These are phyloP conservation scores for Propithecus coquereli DNA, from an alignment of 2,113 vertebrate genomes.

Conservation along the genomic window DNA sequence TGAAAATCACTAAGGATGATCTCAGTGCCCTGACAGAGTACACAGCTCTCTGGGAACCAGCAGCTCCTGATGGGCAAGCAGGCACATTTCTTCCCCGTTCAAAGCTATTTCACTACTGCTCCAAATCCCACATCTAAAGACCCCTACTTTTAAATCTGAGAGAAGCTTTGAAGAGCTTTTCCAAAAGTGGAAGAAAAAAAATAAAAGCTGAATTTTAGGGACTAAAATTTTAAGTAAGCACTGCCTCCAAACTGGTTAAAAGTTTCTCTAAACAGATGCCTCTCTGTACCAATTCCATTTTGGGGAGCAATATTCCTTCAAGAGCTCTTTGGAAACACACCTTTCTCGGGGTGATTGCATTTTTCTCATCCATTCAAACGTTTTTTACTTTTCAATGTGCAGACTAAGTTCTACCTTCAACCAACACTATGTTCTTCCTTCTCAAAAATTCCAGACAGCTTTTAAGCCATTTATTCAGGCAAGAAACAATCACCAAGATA, in stretches of 20 bases:
- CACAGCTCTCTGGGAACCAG: not conserved
- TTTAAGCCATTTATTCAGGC: not conserved
- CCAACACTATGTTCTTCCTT: not conserved
- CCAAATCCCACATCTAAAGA: not conserved
- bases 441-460: not conserved
- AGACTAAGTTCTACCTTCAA: not conserved
- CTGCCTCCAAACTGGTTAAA: not conserved
- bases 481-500: not conserved
- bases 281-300: too few relatives aligned
- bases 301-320: not conserved
- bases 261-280: not conserved
- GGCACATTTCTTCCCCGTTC: not conserved
- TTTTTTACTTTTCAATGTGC: not conserved
- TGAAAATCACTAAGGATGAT: accelerated
- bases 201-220: not conserved
- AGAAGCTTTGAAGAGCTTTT: not conserved
- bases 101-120: not conserved
- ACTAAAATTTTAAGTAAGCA: not conserved
- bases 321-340: not conserved
- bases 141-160: not conserved
- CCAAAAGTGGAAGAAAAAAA: not conserved
- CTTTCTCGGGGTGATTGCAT: not conserved
- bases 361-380: not conserved
- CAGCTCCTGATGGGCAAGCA: not conserved
- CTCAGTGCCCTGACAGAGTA: not conserved